A percentile compares a stretch with the other conserved stretches of the same genome.
Evolutionary conservation across 2,113 vertebrate genomes (phyloP).

Genomic region (Ia io): DNA sequence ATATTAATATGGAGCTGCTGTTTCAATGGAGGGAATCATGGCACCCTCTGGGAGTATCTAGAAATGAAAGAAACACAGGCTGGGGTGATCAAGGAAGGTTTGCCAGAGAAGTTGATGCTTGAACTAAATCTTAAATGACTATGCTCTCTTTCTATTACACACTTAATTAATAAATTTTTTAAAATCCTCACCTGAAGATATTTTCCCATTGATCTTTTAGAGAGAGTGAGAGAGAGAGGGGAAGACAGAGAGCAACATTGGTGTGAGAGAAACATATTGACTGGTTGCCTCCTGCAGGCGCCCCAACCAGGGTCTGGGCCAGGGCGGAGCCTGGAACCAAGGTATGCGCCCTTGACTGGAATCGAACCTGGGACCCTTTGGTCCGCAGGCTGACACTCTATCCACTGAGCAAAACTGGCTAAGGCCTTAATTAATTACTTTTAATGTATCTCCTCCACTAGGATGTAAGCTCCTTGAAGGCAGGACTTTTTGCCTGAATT

Average conservation of each 20-base stretch:
- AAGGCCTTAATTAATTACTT: background rate
- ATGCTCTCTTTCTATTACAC: background rate
- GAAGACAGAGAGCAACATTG: too few relatives aligned
- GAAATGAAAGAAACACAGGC: background rate
- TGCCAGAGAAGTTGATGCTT: background rate
- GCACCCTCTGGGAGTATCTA: background rate
- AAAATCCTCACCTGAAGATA: too few relatives aligned
- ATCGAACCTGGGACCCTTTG: too few relatives aligned
- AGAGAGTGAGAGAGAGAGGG: too few relatives aligned
- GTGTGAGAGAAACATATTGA: too few relatives aligned
- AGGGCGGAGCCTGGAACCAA: too few relatives aligned
- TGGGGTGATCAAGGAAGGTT: background rate
- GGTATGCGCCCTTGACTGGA: too few relatives aligned
- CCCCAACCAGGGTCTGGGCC: too few relatives aligned
- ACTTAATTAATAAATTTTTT: background rate
- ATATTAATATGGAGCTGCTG: background rate
- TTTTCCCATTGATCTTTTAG: too few relatives aligned
- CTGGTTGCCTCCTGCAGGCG: too few relatives aligned
- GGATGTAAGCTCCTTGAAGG: background rate
- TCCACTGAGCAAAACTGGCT: too few relatives aligned
- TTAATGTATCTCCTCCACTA: background rate
- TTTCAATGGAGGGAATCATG: background rate
- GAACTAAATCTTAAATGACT: background rate
- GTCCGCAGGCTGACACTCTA: too few relatives aligned
- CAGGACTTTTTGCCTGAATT: background rate